Conservation (phyloP, 1,140 invertebrate genomes). For the Onthophagus taurus region DNA sequence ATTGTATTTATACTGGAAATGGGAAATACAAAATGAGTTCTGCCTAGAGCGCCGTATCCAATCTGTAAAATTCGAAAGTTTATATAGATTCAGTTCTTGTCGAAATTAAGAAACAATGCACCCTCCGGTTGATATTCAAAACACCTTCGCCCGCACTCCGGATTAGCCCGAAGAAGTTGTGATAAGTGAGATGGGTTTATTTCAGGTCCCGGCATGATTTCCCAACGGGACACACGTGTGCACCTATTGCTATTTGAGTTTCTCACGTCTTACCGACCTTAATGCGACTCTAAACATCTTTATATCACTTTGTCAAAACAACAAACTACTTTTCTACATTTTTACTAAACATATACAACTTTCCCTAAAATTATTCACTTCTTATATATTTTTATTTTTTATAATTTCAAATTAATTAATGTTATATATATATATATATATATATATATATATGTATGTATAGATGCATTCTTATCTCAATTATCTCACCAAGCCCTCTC, state of each 20-base stretch:
- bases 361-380: too few species aligned
- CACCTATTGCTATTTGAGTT: slow-evolving; percentile 24
- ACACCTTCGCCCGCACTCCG: slow-evolving; percentile 20
- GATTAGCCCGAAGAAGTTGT: slow-evolving; percentile 25
- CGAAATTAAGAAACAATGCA: slow-evolving; percentile 25
- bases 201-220: slow-evolving; percentile 23
- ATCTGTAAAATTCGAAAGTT: slow-evolving; percentile 18
- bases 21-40: too few species aligned
- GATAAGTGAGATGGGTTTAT: slow-evolving; percentile 27
- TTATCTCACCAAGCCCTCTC: too few species aligned
- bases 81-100: slow-evolving; percentile 16
- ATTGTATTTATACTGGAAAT: too few species aligned
- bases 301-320: background rate
- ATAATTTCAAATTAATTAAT: too few species aligned
- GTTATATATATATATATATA: too few species aligned
- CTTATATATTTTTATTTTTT: too few species aligned
- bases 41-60: too few species aligned
- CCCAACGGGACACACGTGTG: slow-evolving; percentile 24
- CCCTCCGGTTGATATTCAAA: slow-evolving; percentile 22
- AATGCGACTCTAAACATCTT: slow-evolving; percentile 9
- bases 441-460: too few species aligned
- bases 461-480: too few species aligned
- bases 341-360: too few species aligned
- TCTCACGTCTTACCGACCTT: slow-evolving; percentile 11
- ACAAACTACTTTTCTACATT: background rate